These are phyloP conservation scores for Mnemiopsis leidyi DNA, from an alignment of 37 sponge, comb jelly and placozoan genomes.

Conservation along the genomic window DNA sequence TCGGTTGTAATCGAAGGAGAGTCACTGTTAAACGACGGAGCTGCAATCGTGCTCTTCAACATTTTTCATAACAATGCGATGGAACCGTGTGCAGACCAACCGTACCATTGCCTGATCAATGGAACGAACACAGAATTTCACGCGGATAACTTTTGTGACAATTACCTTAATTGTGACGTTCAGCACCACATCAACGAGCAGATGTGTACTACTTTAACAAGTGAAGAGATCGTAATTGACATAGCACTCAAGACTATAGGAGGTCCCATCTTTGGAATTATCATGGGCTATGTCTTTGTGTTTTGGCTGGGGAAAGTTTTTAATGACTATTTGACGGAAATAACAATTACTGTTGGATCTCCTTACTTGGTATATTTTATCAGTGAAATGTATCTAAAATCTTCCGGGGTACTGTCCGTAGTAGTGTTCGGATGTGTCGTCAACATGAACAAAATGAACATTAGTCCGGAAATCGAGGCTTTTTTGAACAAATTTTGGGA, in stretches of 20 bases:
- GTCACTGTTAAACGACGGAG: constrained; percentile 91
- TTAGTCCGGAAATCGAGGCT: constrained; percentile 87
- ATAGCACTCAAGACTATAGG: constrained; percentile 65
- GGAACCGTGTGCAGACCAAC: background rate
- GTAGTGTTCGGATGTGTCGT: constrained; percentile 84
- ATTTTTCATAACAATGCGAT: constrained; percentile 72
- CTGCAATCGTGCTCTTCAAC: constrained; percentile 88
- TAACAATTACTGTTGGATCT: constrained; percentile 88
- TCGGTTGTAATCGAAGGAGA: constrained; percentile 90
- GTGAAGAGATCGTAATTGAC: background rate
- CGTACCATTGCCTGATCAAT: background rate
- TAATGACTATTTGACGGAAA: constrained; percentile 92
- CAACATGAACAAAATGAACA: constrained; percentile 80
- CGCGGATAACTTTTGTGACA: constrained; percentile 9
- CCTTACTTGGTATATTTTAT: constrained; percentile 87
- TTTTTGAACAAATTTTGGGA: constrained; percentile 94
- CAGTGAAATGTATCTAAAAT: constrained; percentile 75
- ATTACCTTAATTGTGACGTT: constrained; percentile 5
- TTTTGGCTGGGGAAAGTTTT: constrained; percentile 86
- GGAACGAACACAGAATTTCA: background rate
- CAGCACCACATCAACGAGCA: background rate
- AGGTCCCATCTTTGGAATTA: constrained; percentile 80
- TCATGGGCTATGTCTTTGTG: constrained; percentile 80
- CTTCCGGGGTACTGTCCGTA: constrained; percentile 89
- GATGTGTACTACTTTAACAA: background rate